Conservation (phyloP, 2,888 invertebrate species). For the Pelosia muscerda region DNA sequence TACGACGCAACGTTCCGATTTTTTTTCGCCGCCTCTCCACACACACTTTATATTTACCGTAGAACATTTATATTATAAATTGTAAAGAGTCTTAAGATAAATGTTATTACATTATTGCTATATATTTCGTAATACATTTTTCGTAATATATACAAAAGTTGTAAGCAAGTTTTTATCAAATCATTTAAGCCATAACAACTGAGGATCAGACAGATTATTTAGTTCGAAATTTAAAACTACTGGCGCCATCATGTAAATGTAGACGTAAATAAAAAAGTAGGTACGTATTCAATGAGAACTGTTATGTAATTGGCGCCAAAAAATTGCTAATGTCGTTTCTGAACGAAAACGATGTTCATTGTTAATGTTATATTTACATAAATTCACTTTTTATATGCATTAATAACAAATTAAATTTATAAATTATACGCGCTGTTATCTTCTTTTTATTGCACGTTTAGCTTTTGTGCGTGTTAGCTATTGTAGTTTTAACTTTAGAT, state of each 20-base stretch:
- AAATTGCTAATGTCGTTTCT: too few species aligned
- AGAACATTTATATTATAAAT: not conserved
- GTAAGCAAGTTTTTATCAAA: not conserved
- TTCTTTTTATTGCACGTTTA: too few species aligned
- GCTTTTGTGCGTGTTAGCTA: too few species aligned
- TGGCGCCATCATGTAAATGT: constrained; percentile 37
- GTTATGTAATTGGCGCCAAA: constrained; percentile 11
- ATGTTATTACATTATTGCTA: not conserved
- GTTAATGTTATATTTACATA: not conserved
- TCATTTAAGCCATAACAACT: constrained; percentile 5
- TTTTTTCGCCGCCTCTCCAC: not conserved
- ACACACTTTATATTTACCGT: not conserved
- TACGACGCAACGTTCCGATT: not conserved
- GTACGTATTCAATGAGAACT: not conserved
- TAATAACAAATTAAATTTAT: not conserved
- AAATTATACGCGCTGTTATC: not conserved
- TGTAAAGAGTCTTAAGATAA: not conserved
- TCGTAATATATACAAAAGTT: not conserved
- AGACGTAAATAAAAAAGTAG: not conserved
- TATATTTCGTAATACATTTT: not conserved
- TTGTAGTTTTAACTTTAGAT: too few species aligned
- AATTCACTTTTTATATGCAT: not conserved
- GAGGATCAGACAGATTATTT: constrained; percentile 6
- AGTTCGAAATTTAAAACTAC: constrained; percentile 29
- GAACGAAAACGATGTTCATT: not conserved